These are phyloP conservation scores for Pseudomyrmex flavicornis DNA, from an alignment of 1,140 invertebrate genomes.

Conservation along the genomic window DNA sequence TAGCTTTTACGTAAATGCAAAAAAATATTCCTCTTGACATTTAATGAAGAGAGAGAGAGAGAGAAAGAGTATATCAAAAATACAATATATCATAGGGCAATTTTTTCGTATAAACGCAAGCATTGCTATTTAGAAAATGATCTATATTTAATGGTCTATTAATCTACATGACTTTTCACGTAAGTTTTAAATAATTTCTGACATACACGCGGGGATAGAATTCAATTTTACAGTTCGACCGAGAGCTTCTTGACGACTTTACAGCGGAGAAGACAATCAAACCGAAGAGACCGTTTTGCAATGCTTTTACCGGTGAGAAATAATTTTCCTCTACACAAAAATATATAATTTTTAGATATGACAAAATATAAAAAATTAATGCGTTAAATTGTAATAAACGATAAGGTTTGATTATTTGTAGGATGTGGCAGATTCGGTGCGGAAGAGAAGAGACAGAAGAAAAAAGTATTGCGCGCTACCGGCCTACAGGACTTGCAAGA, in stretches of 20 bases:
- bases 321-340: neutral
- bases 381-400: no score
- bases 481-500: conserved; percentile 31
- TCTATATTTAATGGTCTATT: no score
- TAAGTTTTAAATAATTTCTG: neutral
- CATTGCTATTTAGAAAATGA: no score
- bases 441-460: conserved; percentile 30
- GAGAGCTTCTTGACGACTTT: conserved; percentile 63
- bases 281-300: conserved; percentile 79
- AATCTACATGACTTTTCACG: neutral
- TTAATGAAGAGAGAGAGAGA: no score
- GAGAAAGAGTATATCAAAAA: no score
- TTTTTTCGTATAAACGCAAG: no score
- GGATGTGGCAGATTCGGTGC: conserved; percentile 74
- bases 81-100: no score
- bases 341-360: neutral
- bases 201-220: conserved; percentile 5
- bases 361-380: neutral
- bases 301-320: conserved; percentile 77
- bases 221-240: conserved; percentile 66
- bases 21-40: no score
- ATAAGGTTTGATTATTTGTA: conserved; percentile 26
- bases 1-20: no score
- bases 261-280: conserved; percentile 59
- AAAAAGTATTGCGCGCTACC: conserved; percentile 64